Conservation (phyloP, 2,888 invertebrate genomes). For the Drosophila fulvimacula region DNA sequence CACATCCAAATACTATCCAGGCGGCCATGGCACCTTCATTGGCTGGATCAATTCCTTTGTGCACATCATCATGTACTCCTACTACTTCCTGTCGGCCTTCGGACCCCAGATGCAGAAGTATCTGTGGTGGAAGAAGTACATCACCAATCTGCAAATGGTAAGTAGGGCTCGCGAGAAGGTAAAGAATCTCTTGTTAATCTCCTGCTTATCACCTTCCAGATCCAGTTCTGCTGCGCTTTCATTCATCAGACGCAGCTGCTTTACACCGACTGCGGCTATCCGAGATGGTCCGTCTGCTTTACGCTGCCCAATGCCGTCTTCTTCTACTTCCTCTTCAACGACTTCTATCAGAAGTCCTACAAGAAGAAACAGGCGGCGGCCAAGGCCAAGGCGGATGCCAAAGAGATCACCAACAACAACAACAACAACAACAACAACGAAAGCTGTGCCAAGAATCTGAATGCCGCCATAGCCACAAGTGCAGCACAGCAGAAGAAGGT, state of each 20-base stretch:
- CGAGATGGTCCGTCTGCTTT: slow-evolving; percentile 92
- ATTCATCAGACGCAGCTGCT: slow-evolving; percentile 93
- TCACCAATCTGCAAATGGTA: slow-evolving; percentile 96
- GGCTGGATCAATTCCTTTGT: slow-evolving; percentile 95
- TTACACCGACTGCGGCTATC: slow-evolving; percentile 95
- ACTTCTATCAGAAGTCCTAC: slow-evolving; percentile 95
- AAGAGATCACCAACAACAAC: slow-evolving; percentile 53
- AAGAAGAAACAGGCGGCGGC: slow-evolving; percentile 80
- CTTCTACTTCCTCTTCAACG: slow-evolving; percentile 96
- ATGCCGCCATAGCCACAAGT: slow-evolving; percentile 51
- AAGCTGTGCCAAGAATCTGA: slow-evolving; percentile 71
- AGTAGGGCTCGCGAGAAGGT: slow-evolving; percentile 45
- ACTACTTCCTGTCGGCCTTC: slow-evolving; percentile 95
- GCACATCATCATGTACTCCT: slow-evolving; percentile 97
- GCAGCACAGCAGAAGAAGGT: slow-evolving; percentile 49
- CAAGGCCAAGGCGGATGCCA: slow-evolving; percentile 58
- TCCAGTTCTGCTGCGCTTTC: slow-evolving; percentile 95
- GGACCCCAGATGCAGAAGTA: slow-evolving; percentile 95
- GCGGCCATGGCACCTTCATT: slow-evolving; percentile 96
- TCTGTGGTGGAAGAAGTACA: slow-evolving; percentile 97
- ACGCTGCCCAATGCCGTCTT: slow-evolving; percentile 95
- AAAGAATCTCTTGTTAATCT: neutral
- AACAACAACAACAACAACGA: slow-evolving; percentile 81
- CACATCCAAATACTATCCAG: slow-evolving; percentile 93
- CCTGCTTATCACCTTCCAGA: slow-evolving; percentile 85